Percentiles rank a stretch among this genome's conserved stretches.
These are phyloP conservation scores for Caenorhabditis afra DNA, from an alignment of 2,888 invertebrate species.

Conservation along the genomic window DNA sequence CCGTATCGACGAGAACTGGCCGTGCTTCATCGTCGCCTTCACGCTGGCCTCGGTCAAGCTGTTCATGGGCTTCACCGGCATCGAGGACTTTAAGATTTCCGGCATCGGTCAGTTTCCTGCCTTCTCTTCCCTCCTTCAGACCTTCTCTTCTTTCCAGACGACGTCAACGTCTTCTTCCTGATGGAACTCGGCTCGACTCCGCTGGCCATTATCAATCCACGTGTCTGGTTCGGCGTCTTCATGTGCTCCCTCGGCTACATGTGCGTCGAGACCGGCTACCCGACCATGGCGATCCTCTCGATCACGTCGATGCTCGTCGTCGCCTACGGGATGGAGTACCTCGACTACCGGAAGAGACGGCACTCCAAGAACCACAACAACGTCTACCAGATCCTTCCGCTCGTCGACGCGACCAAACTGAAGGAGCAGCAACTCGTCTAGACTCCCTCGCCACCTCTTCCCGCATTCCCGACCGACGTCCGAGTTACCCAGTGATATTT, in stretches of 20 bases:
- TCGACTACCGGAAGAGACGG: constrained; percentile 13
- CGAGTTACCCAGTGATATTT: not conserved
- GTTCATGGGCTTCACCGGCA: constrained; percentile 20
- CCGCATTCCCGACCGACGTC: not conserved
- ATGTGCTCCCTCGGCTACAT: constrained; percentile 56
- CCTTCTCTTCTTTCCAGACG: constrained; percentile 26
- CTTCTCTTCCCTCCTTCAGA: not conserved
- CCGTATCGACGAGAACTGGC: constrained; percentile 35
- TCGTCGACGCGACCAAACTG: constrained; percentile 41
- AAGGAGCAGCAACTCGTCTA: constrained; percentile 36
- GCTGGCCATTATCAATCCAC: constrained; percentile 51
- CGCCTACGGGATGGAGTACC: constrained; percentile 38
- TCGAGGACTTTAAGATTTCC: constrained; percentile 27
- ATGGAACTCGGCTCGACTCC: constrained; percentile 53
- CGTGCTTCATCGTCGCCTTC: constrained; percentile 39
- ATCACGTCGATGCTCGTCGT: constrained; percentile 33
- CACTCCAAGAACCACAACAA: not conserved
- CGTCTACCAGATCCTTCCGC: constrained; percentile 38
- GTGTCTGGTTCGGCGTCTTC: constrained; percentile 56
- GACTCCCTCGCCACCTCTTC: constrained; percentile 5
- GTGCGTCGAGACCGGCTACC: constrained; percentile 48
- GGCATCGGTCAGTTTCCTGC: constrained; percentile 30
- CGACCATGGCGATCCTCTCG: constrained; percentile 39
- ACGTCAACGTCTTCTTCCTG: constrained; percentile 50
- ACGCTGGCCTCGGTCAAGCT: constrained; percentile 36